Evolutionary conservation across 2,888 invertebrate genomes (phyloP).

Genomic region (Polydesmus complanatus): DNA sequence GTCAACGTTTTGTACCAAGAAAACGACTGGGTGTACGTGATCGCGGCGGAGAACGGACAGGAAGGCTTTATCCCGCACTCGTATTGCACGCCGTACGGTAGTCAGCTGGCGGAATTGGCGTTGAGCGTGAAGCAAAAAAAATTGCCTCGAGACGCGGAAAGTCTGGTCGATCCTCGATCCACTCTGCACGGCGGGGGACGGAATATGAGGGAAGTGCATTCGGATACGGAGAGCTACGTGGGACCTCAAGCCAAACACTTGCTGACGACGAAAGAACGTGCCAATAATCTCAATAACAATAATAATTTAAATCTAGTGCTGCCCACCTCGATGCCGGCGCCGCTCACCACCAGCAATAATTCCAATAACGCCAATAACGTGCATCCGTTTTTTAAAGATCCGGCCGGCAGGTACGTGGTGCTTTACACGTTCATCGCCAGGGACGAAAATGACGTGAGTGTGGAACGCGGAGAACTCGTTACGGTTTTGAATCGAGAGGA

Average conservation of each 20-base stretch:
- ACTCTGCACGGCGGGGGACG: constrained; percentile 18
- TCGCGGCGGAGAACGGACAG: constrained; percentile 57
- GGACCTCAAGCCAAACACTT: constrained; percentile 7
- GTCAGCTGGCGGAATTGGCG: constrained; percentile 60
- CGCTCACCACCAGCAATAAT: constrained; percentile 23
- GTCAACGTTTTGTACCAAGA: constrained; percentile 90
- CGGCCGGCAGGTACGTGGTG: constrained; percentile 79
- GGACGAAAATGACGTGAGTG: constrained; percentile 87
- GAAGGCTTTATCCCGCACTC: constrained; percentile 93
- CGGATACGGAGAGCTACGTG: constrained; percentile 16
- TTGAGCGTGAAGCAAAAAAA: constrained; percentile 55
- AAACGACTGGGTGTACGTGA: constrained; percentile 95
- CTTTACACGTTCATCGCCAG: constrained; percentile 83
- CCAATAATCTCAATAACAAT: not conserved
- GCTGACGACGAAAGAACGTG: not conserved
- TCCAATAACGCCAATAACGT: constrained; percentile 37
- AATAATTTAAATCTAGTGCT: not conserved
- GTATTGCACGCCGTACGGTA: constrained; percentile 75
- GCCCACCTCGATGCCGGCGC: constrained; percentile 20
- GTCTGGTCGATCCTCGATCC: constrained; percentile 19
- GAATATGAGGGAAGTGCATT: constrained; percentile 15
- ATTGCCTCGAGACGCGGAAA: constrained; percentile 51
- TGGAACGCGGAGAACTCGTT: constrained; percentile 88
- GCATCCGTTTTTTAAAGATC: constrained; percentile 54
- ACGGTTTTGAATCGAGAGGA: constrained; percentile 88